These are phyloP conservation scores for Crotalus viridis DNA, from an alignment of 2,113 vertebrate species.

Conservation along the genomic window DNA sequence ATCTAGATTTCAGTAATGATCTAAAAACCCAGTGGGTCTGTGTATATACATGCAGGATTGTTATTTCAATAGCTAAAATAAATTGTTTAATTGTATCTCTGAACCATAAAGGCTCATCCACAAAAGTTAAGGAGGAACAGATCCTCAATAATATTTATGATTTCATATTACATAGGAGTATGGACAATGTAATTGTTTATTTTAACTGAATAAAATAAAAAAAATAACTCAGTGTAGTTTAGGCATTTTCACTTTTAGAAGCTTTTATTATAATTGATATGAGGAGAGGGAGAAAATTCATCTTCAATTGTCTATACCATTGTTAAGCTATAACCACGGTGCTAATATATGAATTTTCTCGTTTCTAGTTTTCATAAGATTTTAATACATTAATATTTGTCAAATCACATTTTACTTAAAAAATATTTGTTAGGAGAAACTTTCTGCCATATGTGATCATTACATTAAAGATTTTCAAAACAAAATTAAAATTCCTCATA, in stretches of 20 bases:
- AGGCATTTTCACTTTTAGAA: accelerated
- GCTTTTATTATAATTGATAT: not conserved
- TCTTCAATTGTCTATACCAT: not conserved
- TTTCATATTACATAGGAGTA: not conserved
- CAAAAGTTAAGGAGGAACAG: not conserved
- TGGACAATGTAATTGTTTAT: not conserved
- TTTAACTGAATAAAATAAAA: not conserved
- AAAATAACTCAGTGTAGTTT: not conserved
- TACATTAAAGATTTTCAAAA: slow-evolving; percentile 45
- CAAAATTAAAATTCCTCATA: slow-evolving; percentile 49
- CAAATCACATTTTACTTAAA: slow-evolving; percentile 53
- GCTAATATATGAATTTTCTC: slow-evolving; percentile 58
- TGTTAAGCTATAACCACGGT: slow-evolving; percentile 51
- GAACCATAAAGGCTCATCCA: not conserved
- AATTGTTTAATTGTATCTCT: not conserved
- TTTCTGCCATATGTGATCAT: slow-evolving; percentile 29
- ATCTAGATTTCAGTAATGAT: not conserved
- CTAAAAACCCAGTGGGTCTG: not conserved
- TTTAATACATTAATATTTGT: slow-evolving; percentile 55
- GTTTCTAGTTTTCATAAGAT: slow-evolving; percentile 55
- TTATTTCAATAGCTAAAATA: not conserved
- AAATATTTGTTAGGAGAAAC: slow-evolving; percentile 58
- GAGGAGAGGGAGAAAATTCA: not conserved
- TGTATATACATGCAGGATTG: not conserved
- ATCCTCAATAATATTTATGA: not conserved